A percentile compares a stretch with the other conserved stretches of the same genome.
phyloP scores from a whole-genome alignment of 2,797 vertebrate species.

The Numenius phaeopus region DNA sequence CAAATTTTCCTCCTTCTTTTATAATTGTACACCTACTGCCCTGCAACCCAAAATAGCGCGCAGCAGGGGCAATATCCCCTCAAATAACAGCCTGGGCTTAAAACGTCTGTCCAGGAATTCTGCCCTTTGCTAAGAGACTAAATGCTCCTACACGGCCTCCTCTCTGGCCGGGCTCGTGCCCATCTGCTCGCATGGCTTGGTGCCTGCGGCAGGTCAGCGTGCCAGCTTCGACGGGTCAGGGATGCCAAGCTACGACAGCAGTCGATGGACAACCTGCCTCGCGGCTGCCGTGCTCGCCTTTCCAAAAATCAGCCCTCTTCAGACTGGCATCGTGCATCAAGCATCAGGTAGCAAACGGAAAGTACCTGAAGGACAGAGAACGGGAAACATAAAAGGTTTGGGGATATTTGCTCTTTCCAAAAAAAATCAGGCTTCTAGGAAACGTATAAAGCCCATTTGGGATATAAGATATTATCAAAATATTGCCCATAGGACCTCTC shows the following conservation, averaged over 20 bases:
- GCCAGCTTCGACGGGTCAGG: slow-evolving; percentile 80
- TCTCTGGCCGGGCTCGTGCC: slow-evolving; percentile 74
- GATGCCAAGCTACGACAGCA: slow-evolving; percentile 78
- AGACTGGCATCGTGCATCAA: fast-evolving
- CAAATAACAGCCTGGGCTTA: slow-evolving; percentile 70
- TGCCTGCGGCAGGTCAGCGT: slow-evolving; percentile 73
- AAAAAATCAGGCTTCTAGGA: slow-evolving; percentile 42
- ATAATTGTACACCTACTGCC: neutral
- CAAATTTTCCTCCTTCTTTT: neutral
- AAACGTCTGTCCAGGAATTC: slow-evolving; percentile 74
- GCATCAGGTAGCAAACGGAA: neutral
- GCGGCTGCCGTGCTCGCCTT: slow-evolving; percentile 56
- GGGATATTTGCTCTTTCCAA: neutral
- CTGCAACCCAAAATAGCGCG: neutral
- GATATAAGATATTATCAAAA: slow-evolving; percentile 49
- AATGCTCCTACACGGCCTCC: slow-evolving; percentile 80
- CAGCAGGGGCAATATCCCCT: slow-evolving; percentile 45
- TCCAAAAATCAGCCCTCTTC: slow-evolving; percentile 37
- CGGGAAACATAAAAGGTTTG: neutral
- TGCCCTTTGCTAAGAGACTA: slow-evolving; percentile 82
- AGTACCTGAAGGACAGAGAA: neutral
- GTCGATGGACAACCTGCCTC: slow-evolving; percentile 78
- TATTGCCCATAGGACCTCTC: slow-evolving; percentile 39
- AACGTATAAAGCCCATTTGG: slow-evolving; percentile 10
- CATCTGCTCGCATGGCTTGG: slow-evolving; percentile 82